Evolutionary conservation across 2,888 invertebrate species (phyloP).

Genomic region (Camptogramma bilineatum): DNA sequence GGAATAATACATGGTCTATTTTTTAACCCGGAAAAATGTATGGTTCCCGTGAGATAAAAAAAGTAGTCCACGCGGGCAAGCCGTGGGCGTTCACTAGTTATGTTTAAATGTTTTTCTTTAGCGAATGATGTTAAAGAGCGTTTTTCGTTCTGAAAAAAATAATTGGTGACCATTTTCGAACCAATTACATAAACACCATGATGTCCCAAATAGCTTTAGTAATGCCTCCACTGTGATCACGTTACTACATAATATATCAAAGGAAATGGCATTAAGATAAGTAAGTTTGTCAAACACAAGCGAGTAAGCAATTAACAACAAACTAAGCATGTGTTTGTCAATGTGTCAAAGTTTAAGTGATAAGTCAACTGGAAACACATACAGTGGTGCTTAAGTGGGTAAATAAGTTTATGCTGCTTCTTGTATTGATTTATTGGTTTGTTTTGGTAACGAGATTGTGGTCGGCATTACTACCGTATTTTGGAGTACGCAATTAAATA

Average conservation of each 20-base stretch:
- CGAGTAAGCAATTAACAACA: slow-evolving; percentile 33
- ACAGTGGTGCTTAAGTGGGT: slow-evolving; percentile 12
- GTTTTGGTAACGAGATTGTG: not conserved
- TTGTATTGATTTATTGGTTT: not conserved
- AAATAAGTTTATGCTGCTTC: not conserved
- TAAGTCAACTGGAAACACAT: slow-evolving; percentile 13
- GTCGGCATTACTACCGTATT: too few relatives aligned
- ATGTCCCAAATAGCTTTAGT: not conserved
- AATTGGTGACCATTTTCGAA: not conserved
- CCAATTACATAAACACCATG: not conserved
- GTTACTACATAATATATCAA: slow-evolving; percentile 21
- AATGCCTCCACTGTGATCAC: not conserved
- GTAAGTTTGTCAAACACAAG: slow-evolving; percentile 36
- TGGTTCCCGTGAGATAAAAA: too few relatives aligned
- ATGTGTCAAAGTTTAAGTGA: slow-evolving; percentile 41
- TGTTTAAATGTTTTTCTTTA: too few relatives aligned
- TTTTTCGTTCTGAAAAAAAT: not conserved
- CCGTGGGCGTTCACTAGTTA: too few relatives aligned
- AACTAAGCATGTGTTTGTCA: slow-evolving; percentile 39
- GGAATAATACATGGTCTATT: too few relatives aligned
- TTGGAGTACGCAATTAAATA: too few relatives aligned
- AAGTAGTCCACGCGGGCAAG: too few relatives aligned
- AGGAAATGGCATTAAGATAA: slow-evolving; percentile 38
- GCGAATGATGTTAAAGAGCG: too few relatives aligned
- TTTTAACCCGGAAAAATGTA: too few relatives aligned